These are phyloP conservation scores for Microlaimidae sp. DNA, from an alignment of 2,888 invertebrate species.

Conservation along the genomic window DNA sequence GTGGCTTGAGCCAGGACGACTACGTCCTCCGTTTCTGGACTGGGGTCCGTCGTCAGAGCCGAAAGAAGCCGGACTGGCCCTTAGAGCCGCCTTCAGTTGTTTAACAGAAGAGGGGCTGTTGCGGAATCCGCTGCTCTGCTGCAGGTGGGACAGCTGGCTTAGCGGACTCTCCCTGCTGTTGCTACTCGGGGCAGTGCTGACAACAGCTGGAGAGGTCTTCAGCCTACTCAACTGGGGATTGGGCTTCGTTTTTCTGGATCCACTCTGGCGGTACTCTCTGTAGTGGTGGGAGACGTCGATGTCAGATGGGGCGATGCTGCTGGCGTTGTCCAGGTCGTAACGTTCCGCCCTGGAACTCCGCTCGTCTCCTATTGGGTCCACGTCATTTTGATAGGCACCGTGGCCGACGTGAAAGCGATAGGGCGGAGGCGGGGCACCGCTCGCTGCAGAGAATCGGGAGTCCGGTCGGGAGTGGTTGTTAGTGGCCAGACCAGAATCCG, in stretches of 20 bases:
- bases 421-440: background rate
- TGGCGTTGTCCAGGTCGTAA: constrained; percentile 88
- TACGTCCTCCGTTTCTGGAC: background rate
- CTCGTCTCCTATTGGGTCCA: constrained; percentile 5
- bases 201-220: no score
- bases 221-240: background rate
- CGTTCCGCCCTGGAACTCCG: constrained; percentile 51
- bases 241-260: background rate
- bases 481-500: background rate
- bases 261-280: constrained; percentile 69
- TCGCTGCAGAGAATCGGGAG: background rate
- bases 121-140: background rate
- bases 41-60: background rate
- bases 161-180: background rate
- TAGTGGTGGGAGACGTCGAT: constrained; percentile 92
- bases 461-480: background rate
- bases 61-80: background rate
- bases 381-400: background rate
- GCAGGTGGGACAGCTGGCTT: background rate
- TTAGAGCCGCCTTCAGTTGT: constrained; percentile 1
- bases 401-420: background rate
- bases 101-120: background rate
- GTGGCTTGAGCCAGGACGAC: background rate
- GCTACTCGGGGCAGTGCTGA: background rate
- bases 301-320: constrained; percentile 89